Conservation (phyloP, 1,140 invertebrate species). For the Conus betulinus region DNA sequence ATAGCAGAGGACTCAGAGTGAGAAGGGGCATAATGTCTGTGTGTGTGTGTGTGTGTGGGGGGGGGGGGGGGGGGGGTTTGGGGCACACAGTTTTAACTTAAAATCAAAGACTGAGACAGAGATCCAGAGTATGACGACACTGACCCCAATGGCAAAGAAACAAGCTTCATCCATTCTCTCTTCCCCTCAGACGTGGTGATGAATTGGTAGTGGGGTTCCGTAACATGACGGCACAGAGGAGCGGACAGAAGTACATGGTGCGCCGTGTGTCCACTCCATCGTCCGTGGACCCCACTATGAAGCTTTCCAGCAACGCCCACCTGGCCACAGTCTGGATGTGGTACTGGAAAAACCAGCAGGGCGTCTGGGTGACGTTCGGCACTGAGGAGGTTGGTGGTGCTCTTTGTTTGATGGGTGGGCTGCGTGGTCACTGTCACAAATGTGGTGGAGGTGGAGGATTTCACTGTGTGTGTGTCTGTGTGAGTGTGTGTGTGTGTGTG, state of each 20-base stretch:
- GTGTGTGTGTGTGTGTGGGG: not conserved
- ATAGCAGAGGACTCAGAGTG: not conserved
- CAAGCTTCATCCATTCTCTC: not conserved
- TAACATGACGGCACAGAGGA: not conserved
- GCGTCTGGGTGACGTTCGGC: not conserved
- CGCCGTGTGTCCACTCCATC: not conserved
- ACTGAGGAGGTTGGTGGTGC: not conserved
- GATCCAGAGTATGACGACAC: too few species aligned
- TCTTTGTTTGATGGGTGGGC: too few species aligned
- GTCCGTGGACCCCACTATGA: not conserved
- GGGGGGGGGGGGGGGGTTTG: too few species aligned
- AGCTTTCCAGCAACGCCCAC: not conserved
- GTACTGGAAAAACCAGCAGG: conserved; percentile 2
- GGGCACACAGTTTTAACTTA: too few species aligned
- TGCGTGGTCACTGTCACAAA: too few species aligned
- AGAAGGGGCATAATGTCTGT: not conserved
- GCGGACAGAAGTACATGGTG: not conserved
- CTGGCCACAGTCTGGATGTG: not conserved
- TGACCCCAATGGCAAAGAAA: too few species aligned
- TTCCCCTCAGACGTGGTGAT: not conserved
- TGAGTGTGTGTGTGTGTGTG: too few species aligned
- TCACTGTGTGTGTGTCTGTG: too few species aligned
- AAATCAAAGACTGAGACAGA: too few species aligned
- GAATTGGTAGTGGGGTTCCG: not conserved
- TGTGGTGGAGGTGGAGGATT: too few species aligned